These are phyloP conservation scores for Pseudomyrmex flavicornis DNA, from an alignment of 1,140 invertebrate species.

Conservation along the genomic window DNA sequence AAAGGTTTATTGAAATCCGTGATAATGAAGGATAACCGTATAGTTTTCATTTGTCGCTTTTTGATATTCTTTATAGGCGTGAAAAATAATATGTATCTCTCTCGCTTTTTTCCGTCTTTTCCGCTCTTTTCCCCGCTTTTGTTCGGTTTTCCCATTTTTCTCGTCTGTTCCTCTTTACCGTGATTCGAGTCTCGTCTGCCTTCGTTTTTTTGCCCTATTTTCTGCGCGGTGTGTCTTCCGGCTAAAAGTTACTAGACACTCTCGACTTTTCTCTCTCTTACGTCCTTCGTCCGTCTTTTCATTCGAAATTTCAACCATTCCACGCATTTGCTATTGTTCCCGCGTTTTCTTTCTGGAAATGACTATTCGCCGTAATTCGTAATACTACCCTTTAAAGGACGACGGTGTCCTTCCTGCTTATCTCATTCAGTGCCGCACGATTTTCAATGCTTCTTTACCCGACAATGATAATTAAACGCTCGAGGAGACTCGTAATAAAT, in stretches of 20 bases:
- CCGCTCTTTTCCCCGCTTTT: slow-evolving; percentile 9
- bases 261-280: slow-evolving; percentile 15
- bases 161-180: neutral
- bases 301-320: slow-evolving; percentile 28
- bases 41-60: slow-evolving; percentile 27
- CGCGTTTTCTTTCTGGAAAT: slow-evolving; percentile 62
- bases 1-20: slow-evolving; percentile 8
- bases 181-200: slow-evolving; percentile 41
- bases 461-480: slow-evolving; percentile 67
- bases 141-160: slow-evolving; percentile 35
- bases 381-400: slow-evolving; percentile 58
- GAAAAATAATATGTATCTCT: slow-evolving; percentile 8
- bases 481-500: slow-evolving; percentile 67
- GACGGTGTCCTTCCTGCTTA: neutral
- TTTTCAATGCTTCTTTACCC: slow-evolving; percentile 41
- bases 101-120: neutral
- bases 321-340: slow-evolving; percentile 67
- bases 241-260: slow-evolving; percentile 59
- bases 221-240: slow-evolving; percentile 47
- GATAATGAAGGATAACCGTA: neutral
- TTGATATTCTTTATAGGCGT: neutral
- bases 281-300: neutral
- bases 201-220: slow-evolving; percentile 36
- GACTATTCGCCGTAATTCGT: slow-evolving; percentile 62
- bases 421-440: neutral